phyloP scores from a whole-genome alignment of 2,888 invertebrate species.

The Phaonia tiefii region DNA sequence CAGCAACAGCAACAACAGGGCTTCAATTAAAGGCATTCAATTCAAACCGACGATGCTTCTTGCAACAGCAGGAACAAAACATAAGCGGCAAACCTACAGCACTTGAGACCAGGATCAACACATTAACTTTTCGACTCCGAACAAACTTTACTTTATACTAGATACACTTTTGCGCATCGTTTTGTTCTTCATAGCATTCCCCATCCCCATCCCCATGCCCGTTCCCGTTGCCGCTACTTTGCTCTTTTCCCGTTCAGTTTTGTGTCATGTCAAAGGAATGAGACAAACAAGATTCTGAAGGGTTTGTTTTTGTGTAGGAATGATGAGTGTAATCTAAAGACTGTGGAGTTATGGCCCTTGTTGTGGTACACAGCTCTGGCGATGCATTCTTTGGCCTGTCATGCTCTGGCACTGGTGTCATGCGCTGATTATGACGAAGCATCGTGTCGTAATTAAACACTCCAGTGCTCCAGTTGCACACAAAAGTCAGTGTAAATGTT shows the following conservation, averaged over 20 bases:
- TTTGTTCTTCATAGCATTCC: background rate
- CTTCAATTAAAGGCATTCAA: slow-evolving; percentile 68
- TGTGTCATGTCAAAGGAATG: slow-evolving; percentile 42
- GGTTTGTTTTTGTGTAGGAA: slow-evolving; percentile 50
- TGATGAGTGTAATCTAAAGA: slow-evolving; percentile 20
- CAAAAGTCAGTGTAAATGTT: slow-evolving; percentile 29
- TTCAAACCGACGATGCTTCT: slow-evolving; percentile 47
- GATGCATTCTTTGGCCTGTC: slow-evolving; percentile 24
- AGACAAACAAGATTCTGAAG: slow-evolving; percentile 44
- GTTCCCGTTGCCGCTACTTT: background rate
- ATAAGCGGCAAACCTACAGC: slow-evolving; percentile 38
- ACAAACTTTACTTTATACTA: slow-evolving; percentile 33
- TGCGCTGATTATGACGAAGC: slow-evolving; percentile 78
- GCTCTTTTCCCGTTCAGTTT: slow-evolving; percentile 19
- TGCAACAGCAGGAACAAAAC: slow-evolving; percentile 6
- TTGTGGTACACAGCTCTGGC: slow-evolving; percentile 2
- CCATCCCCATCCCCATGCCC: slow-evolving; percentile 9
- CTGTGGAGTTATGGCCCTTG: slow-evolving; percentile 7
- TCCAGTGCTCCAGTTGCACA: slow-evolving; percentile 60
- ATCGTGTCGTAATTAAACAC: slow-evolving; percentile 78
- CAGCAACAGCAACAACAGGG: background rate
- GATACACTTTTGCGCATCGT: slow-evolving; percentile 43
- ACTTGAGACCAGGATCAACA: slow-evolving; percentile 53
- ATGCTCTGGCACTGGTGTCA: slow-evolving; percentile 71
- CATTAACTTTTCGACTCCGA: slow-evolving; percentile 44